Percentiles rank a stretch among this genome's conserved stretches.
Evolutionary conservation across 2,797 vertebrate species (phyloP).

Genomic region (Lepus townsendii): DNA sequence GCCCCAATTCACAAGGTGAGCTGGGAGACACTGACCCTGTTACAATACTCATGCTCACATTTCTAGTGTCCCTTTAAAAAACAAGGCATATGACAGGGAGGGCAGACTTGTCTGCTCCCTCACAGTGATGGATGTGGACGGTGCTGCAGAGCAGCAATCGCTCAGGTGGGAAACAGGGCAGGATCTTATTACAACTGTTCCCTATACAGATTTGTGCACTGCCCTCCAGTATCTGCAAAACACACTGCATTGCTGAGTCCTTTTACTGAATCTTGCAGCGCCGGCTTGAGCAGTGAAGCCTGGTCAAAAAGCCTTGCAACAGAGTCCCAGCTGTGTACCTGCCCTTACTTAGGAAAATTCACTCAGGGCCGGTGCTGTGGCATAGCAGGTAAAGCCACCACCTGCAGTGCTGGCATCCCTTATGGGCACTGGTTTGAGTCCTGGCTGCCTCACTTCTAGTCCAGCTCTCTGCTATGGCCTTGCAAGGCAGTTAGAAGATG

Average conservation of each 20-base stretch:
- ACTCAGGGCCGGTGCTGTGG: no score
- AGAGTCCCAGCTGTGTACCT: neutral
- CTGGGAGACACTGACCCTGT: conserved; percentile 33
- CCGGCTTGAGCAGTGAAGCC: neutral
- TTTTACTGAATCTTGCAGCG: neutral
- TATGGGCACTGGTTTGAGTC: no score
- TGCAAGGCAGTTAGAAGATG: no score
- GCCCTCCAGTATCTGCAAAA: neutral
- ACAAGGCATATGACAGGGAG: neutral
- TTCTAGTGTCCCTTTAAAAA: neutral
- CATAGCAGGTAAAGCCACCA: no score
- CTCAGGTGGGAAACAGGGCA: conserved; percentile 38
- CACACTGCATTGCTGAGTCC: neutral
- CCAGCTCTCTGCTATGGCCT: no score
- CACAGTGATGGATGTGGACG: conserved; percentile 60
- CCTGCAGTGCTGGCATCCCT: no score
- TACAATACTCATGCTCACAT: neutral
- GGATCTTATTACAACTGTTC: neutral
- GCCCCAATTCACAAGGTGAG: neutral
- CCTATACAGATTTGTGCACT: neutral
- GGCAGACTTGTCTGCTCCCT: neutral
- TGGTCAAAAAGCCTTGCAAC: neutral
- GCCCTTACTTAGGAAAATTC: neutral
- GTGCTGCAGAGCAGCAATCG: neutral
- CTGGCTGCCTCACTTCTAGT: no score